Evolutionary conservation across 2,888 invertebrate species (phyloP).

Genomic region (Tigriopus californicus): DNA sequence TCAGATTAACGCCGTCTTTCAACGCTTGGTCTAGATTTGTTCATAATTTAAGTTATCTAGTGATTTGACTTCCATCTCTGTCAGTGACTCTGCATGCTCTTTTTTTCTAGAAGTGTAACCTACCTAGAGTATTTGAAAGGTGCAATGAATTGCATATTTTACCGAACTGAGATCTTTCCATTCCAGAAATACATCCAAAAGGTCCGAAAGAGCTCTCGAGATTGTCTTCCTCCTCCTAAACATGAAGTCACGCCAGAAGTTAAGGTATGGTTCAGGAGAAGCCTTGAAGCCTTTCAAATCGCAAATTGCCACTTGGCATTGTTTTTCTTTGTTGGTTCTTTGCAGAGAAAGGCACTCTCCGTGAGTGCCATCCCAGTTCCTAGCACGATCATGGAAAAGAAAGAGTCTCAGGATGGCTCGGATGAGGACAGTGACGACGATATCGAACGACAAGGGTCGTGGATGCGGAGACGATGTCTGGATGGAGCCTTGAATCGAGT

Average conservation of each 20-base stretch:
- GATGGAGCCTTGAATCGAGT: slow-evolving; percentile 95
- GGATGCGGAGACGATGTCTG: slow-evolving; percentile 76
- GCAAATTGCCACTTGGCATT: not conserved
- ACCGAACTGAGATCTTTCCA: no score
- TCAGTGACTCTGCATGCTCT: no score
- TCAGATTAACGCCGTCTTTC: no score
- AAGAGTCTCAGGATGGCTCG: not conserved
- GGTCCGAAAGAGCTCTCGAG: not conserved
- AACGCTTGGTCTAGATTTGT: no score
- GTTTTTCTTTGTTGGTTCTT: not conserved
- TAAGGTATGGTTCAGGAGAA: no score
- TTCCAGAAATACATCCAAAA: not conserved
- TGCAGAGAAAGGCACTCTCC: not conserved
- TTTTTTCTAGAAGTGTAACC: no score
- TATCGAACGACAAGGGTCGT: slow-evolving; percentile 76
- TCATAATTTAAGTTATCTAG: no score
- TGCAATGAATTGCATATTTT: no score
- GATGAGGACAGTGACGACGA: slow-evolving; percentile 34
- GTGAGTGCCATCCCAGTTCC: no score
- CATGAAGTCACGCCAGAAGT: not conserved
- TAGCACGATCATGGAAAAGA: not conserved
- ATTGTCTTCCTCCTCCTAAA: not conserved
- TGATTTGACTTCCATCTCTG: no score
- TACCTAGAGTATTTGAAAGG: no score
- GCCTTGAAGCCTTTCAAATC: not conserved